Base-by-base conservation (phyloP, 2,113 vertebrate species). In the Boleophthalmus pectinirostris region DNA sequence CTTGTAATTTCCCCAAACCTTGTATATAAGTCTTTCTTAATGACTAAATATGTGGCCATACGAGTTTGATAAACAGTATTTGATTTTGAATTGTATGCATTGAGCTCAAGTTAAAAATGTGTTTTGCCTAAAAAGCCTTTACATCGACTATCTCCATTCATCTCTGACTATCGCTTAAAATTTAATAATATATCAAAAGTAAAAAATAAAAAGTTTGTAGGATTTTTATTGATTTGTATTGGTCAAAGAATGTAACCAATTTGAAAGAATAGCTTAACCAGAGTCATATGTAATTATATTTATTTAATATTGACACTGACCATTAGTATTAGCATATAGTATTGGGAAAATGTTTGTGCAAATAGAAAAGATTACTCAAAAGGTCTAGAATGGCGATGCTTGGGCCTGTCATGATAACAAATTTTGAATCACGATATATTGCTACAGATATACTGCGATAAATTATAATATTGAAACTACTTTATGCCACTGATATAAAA, bases 61-160 rank as follows among this genome's bases (percentile, higher is more conserved):
- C 16, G 18, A 43, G 33, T 38, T 64, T 64, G 61, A 64, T 64
- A n/a, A 38, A 43, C 61, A 64, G 61, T 64, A 64, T 64, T 64
- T 38, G 1, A 63, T 18, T 25, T 14, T 33, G 61, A n/a, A 15
- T 24, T 25, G 56, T 58, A 25, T 15, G 56, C 56, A 58, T 58
- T 58, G 56, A 58, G 56, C 23, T 58, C 56, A 58, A 25, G 56
- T 25, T 25, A 25, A 23, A 43, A 58, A 58, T 58, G 12, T 25
- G 23, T 58, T 24, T 25, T 25, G 56, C 56, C 56, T 58, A 25
- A 58, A 43, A 54, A 58, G 54, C 54, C 54, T 56, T 56, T 56
- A 56, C 54, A 56, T n/a, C 12, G 12, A 56, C 21, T 23, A 3
- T 58, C 56, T 25, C 23, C 23, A 58, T 58, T 58, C 23, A 58